phyloP scores from a whole-genome alignment of 2,888 invertebrate genomes.

The Agrilus biguttatus region DNA sequence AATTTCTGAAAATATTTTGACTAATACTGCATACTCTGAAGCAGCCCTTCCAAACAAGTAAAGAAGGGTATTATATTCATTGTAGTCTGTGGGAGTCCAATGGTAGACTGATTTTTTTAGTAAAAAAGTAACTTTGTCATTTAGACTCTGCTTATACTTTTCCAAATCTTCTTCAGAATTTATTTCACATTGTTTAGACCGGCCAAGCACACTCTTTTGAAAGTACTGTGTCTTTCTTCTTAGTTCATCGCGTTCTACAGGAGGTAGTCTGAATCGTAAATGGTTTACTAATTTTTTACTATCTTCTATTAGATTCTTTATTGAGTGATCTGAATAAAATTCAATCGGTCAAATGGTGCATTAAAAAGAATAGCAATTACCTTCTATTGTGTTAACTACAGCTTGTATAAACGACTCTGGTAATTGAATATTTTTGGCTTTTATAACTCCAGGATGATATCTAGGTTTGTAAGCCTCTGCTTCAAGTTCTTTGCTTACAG shows the following conservation, averaged over 20 bases:
- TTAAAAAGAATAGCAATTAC: conserved; percentile 18
- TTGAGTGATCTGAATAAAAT: conserved; percentile 35
- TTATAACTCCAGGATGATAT: conserved; percentile 57
- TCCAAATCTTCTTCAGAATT: conserved; percentile 29
- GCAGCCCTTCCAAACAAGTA: conserved; percentile 60
- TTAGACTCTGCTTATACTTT: conserved; percentile 33
- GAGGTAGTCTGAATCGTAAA: conserved; percentile 46
- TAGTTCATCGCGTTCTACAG: conserved; percentile 44
- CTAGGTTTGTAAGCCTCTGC: conserved; percentile 45
- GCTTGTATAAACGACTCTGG: conserved; percentile 47
- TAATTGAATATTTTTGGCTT: conserved; percentile 36
- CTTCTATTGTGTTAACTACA: conserved; percentile 36
- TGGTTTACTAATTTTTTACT: conserved; percentile 41
- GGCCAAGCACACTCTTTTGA: conserved; percentile 17
- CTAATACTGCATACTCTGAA: conserved; percentile 59
- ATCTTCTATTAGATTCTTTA: conserved; percentile 39
- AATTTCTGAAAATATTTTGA: conserved; percentile 63
- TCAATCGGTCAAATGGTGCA: background rate
- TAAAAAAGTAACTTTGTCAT: conserved; percentile 38
- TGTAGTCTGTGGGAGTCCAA: conserved; percentile 63
- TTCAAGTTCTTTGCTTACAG: conserved; percentile 35
- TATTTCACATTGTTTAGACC: conserved; percentile 25
- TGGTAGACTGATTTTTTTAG: conserved; percentile 49
- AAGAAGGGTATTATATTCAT: conserved; percentile 45
- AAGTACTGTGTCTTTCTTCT: conserved; percentile 32